phyloP scores from a whole-genome alignment of 1,140 invertebrate species.

The Oryctes rhinoceros region DNA sequence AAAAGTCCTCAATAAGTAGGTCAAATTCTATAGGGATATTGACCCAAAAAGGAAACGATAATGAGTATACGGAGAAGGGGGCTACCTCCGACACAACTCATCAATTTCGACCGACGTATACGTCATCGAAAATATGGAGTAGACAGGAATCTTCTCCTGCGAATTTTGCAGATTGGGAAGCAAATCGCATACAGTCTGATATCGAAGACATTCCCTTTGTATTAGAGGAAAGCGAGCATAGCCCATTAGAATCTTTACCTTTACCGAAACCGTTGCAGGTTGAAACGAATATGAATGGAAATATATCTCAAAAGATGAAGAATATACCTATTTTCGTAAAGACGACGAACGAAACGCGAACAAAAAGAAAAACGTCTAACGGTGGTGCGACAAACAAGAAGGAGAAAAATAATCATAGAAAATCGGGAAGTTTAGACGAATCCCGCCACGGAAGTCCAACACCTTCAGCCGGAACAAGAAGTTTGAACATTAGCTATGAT shows the following conservation, averaged over 20 bases:
- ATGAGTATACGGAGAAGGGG: neutral
- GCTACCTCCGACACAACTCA: conserved; percentile 25
- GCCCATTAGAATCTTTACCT: conserved; percentile 48
- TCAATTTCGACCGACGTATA: conserved; percentile 41
- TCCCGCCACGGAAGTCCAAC: conserved; percentile 45
- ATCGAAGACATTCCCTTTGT: conserved; percentile 58
- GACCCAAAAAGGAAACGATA: conserved; percentile 55
- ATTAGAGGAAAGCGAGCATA: conserved; percentile 58
- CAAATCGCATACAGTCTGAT: conserved; percentile 42
- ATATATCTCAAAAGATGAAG: conserved; percentile 3
- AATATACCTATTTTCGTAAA: conserved; percentile 47
- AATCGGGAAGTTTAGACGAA: conserved; percentile 48
- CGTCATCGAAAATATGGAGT: conserved; percentile 46
- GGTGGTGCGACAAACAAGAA: conserved; percentile 42
- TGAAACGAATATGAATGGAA: conserved; percentile 45
- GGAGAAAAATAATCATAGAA: conserved; percentile 45
- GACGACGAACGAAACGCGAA: conserved; percentile 47
- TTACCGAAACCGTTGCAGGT: conserved; percentile 42
- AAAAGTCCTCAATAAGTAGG: conserved; percentile 57
- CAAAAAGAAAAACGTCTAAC: conserved; percentile 41
- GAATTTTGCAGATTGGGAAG: conserved; percentile 48
- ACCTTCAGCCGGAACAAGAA: conserved; percentile 46
- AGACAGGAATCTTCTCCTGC: conserved; percentile 46
- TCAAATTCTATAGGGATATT: conserved; percentile 52
- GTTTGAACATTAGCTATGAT: conserved; percentile 46